Evolutionary conservation across 1,140 invertebrate genomes (phyloP).

Genomic region (Apolygus lucorum): DNA sequence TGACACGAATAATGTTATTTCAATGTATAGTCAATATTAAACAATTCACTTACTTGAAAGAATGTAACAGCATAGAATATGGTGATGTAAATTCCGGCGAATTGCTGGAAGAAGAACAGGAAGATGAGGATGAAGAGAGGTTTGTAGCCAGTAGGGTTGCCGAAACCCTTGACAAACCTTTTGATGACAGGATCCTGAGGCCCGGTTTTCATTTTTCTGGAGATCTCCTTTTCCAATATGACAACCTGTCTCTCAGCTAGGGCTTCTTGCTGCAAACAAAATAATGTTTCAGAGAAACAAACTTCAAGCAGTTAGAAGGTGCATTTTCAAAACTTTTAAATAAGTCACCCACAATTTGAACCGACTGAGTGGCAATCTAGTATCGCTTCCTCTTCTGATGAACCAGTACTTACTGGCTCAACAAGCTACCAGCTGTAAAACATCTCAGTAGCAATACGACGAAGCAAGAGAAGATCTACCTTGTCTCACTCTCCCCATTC

Average conservation of each 20-base stretch:
- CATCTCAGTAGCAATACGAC: too few relatives aligned
- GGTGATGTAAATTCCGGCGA: constrained; percentile 55
- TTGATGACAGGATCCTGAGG: constrained; percentile 10
- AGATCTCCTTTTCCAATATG: constrained; percentile 39
- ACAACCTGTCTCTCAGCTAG: constrained; percentile 39
- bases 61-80: constrained; percentile 61
- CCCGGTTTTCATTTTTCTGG: constrained; percentile 8
- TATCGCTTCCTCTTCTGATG: too few relatives aligned
- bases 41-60: constrained; percentile 45
- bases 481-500: too few relatives aligned
- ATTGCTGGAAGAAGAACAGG: constrained; percentile 53
- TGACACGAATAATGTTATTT: background rate
- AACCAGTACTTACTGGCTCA: background rate
- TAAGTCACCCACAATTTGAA: too few relatives aligned
- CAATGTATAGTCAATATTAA: background rate
- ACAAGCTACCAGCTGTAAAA: too few relatives aligned
- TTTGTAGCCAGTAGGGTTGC: constrained; percentile 50
- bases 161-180: constrained; percentile 31
- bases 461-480: too few relatives aligned
- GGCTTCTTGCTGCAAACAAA: constrained; percentile 24
- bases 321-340: too few relatives aligned
- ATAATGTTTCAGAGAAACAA: constrained; percentile 5
- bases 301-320: too few relatives aligned
- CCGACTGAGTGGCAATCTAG: too few relatives aligned
- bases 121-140: constrained; percentile 47